phyloP scores from a whole-genome alignment of 2,888 invertebrate species.

The Sepioteuthis lessoniana region DNA sequence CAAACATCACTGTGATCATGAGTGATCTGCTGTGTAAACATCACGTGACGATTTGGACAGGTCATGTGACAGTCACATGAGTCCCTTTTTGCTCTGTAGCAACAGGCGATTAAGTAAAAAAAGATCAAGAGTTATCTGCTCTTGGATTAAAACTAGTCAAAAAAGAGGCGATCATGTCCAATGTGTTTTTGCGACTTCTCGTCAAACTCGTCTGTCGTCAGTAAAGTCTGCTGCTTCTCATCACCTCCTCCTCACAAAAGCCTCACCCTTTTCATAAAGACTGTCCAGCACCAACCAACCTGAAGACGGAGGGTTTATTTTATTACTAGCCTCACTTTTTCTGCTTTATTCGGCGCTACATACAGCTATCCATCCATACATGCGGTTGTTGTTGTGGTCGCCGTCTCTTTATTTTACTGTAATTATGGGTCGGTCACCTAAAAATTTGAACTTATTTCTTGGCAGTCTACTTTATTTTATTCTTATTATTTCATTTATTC shows the following conservation, averaged over 20 bases:
- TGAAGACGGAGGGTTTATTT: background rate
- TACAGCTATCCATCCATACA: too few species aligned
- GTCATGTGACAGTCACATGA: slow-evolving; percentile 23
- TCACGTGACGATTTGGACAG: background rate
- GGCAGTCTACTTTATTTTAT: background rate
- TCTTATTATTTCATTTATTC: background rate
- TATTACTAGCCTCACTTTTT: background rate
- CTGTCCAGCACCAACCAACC: background rate
- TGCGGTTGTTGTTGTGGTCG: background rate
- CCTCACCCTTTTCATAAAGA: background rate
- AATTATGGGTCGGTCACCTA: background rate
- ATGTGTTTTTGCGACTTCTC: slow-evolving; percentile 1
- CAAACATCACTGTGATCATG: background rate
- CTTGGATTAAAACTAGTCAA: background rate
- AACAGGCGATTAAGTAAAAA: background rate
- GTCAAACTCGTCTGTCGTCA: background rate
- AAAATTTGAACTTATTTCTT: background rate
- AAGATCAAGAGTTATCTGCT: background rate
- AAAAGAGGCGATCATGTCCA: too few species aligned
- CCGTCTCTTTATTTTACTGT: background rate
- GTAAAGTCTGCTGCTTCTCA: background rate
- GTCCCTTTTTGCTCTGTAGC: background rate
- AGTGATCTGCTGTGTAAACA: background rate
- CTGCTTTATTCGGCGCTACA: background rate
- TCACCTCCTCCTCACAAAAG: background rate